Evolutionary conservation across 2,797 vertebrate genomes (phyloP).

Genomic region (Pogoniulus pusillus): DNA sequence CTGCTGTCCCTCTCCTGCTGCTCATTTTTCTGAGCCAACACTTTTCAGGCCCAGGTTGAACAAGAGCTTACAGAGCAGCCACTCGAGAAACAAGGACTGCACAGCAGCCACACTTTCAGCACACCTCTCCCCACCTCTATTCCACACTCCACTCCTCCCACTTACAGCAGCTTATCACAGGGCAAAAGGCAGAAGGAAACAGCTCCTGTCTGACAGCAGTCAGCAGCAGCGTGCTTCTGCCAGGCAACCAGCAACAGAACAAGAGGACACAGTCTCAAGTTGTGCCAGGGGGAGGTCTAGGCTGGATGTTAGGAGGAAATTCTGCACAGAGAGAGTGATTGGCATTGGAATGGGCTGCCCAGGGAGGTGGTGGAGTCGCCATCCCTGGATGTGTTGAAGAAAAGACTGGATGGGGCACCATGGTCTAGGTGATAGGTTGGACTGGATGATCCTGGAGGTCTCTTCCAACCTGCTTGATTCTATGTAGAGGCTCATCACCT

Average conservation of each 20-base stretch:
- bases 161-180: neutral
- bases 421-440: too few relatives aligned
- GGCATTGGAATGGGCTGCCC: too few relatives aligned
- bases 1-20: fast-evolving
- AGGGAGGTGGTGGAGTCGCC: too few relatives aligned
- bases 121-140: neutral
- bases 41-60: neutral
- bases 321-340: too few relatives aligned
- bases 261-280: too few relatives aligned
- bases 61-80: neutral
- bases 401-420: too few relatives aligned
- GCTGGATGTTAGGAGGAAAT: too few relatives aligned
- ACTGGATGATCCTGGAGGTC: too few relatives aligned
- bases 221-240: neutral
- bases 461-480: too few relatives aligned
- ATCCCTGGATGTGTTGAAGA: too few relatives aligned
- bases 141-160: fast-evolving
- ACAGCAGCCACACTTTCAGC: neutral
- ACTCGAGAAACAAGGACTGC: fast-evolving
- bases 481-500: neutral
- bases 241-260: too few relatives aligned
- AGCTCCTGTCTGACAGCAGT: neutral
- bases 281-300: too few relatives aligned
- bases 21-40: neutral
- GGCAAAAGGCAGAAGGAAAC: neutral